A percentile compares a stretch with the other conserved stretches of the same genome.
Evolutionary conservation across 2,888 invertebrate species (phyloP).

Genomic region (Scaptodrosophila latifasciaeformis): DNA sequence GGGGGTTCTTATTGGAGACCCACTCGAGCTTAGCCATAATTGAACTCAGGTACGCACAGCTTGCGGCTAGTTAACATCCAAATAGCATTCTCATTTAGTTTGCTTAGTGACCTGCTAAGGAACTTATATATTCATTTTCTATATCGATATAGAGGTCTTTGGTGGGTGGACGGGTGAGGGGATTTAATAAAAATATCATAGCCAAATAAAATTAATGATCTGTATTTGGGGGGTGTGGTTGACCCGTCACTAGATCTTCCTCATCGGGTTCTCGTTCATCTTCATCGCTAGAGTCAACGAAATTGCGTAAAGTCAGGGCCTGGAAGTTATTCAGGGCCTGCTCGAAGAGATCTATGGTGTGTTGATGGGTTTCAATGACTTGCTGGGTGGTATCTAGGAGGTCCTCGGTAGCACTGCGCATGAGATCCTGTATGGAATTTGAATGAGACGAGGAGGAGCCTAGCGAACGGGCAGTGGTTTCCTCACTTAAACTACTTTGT

Average conservation of each 20-base stretch:
- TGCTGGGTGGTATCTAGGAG: conserved; percentile 70
- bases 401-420: conserved; percentile 70
- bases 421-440: conserved; percentile 48
- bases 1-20: no score
- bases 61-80: conserved; percentile 62
- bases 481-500: conserved; percentile 26
- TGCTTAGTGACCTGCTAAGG: conserved; percentile 38
- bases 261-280: conserved; percentile 69
- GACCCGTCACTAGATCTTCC: no score
- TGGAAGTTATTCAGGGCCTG: conserved; percentile 74
- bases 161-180: no score
- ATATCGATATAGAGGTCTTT: no score
- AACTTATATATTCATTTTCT: no score
- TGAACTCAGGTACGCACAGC: conserved; percentile 62
- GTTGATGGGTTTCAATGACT: conserved; percentile 70
- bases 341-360: conserved; percentile 73
- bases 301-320: conserved; percentile 70
- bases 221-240: no score
- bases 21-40: no score
- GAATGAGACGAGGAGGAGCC: conserved; percentile 41
- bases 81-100: conserved; percentile 32
- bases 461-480: conserved; percentile 40
- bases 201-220: no score
- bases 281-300: conserved; percentile 71
- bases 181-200: no score